phyloP scores from a whole-genome alignment of 2,797 vertebrate genomes.

The Neosilurus mollespiculum region DNA sequence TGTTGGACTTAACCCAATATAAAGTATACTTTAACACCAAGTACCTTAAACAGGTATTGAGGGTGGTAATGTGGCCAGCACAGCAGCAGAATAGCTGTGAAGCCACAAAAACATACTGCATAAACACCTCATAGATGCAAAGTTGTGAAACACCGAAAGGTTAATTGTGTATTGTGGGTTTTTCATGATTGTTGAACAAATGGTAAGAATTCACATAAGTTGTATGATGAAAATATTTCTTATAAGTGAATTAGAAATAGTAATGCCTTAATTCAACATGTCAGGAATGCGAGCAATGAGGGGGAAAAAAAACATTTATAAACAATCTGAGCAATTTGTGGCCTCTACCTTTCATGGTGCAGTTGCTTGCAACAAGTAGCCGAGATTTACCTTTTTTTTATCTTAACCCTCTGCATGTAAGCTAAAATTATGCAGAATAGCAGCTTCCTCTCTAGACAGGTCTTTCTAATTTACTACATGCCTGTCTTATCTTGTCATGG shows the following conservation, averaged over 20 bases:
- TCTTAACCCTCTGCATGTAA: not conserved
- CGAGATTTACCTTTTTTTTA: not conserved
- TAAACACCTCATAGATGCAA: slow-evolving; percentile 36
- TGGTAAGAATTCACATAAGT: not conserved
- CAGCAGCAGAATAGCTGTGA: slow-evolving; percentile 36
- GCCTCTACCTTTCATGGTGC: not conserved
- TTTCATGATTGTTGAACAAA: slow-evolving; percentile 7
- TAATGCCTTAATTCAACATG: not conserved
- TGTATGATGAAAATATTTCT: not conserved
- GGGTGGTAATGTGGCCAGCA: slow-evolving; percentile 38
- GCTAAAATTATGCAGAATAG: slow-evolving; percentile 13
- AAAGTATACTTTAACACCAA: slow-evolving; percentile 55
- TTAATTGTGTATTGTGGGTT: slow-evolving; percentile 14
- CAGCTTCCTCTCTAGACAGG: slow-evolving; percentile 45
- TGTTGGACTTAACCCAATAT: slow-evolving; percentile 56
- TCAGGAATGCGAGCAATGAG: not conserved
- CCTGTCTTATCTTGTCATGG: slow-evolving; percentile 74
- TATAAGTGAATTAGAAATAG: not conserved
- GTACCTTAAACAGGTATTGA: slow-evolving; percentile 59
- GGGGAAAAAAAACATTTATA: no score
- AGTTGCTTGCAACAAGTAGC: not conserved
- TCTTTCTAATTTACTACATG: slow-evolving; percentile 62
- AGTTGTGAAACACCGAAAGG: slow-evolving; percentile 24
- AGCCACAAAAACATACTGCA: slow-evolving; percentile 30
- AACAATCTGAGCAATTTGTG: not conserved